Evolutionary conservation across 1,140 invertebrate genomes (phyloP).

Genomic region (Achroia grisella): DNA sequence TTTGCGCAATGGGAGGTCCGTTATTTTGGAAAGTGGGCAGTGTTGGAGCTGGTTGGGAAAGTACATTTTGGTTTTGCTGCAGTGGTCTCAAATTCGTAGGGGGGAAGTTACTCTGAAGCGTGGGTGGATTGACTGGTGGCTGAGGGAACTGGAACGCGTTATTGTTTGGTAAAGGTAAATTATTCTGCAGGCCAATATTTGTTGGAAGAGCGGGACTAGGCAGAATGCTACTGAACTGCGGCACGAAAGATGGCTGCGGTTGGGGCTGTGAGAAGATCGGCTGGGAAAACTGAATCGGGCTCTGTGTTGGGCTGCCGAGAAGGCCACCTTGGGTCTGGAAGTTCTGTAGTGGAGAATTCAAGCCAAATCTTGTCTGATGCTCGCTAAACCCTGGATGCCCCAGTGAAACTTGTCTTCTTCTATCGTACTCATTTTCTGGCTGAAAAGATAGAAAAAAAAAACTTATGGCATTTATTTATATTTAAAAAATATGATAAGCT

Average conservation of each 20-base stretch:
- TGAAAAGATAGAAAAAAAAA: conserved; percentile 34
- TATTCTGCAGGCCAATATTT: conserved; percentile 21
- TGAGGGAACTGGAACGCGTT: conserved; percentile 46
- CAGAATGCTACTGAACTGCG: conserved; percentile 38
- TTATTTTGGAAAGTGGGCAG: conserved; percentile 47
- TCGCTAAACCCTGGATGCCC: conserved; percentile 55
- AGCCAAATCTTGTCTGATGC: conserved; percentile 61
- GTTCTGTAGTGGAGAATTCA: conserved; percentile 49
- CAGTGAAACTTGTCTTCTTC: conserved; percentile 46
- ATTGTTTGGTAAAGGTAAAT: conserved; percentile 28
- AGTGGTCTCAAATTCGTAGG: conserved; percentile 43
- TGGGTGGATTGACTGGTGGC: conserved; percentile 23
- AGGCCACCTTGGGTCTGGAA: conserved; percentile 38
- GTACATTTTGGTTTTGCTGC: conserved; percentile 41
- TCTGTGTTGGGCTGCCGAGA: conserved; percentile 32
- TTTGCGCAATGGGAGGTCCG: conserved; percentile 29
- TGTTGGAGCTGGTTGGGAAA: conserved; percentile 44
- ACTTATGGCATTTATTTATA: neutral
- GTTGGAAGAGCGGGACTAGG: conserved; percentile 41
- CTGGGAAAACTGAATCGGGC: conserved; percentile 44
- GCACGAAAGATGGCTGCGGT: conserved; percentile 45
- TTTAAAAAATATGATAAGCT: no score
- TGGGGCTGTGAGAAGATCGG: conserved; percentile 40
- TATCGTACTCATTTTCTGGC: conserved; percentile 67
- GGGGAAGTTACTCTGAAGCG: conserved; percentile 40